Conservation (phyloP, 2,797 vertebrate genomes). For the Hyperoplus immaculatus region DNA sequence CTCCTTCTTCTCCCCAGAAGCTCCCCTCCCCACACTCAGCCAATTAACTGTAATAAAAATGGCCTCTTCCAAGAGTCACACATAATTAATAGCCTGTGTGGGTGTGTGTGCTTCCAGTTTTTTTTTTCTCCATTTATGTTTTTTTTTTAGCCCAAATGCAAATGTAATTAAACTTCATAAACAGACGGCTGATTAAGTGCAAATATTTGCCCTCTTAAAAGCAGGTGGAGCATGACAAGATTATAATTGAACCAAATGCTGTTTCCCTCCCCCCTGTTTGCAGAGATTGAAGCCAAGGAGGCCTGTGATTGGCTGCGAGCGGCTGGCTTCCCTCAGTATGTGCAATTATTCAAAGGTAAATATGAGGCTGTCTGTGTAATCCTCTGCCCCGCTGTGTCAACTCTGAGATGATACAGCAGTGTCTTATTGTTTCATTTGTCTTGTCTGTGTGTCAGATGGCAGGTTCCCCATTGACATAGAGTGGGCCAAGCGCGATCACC, state of each 20-base stretch:
- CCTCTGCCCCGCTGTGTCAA: neutral
- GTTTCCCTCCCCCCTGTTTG: constrained; percentile 64
- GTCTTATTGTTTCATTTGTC: constrained; percentile 25
- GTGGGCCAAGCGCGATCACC: constrained; percentile 88
- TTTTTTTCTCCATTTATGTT: constrained; percentile 33
- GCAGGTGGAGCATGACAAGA: constrained; percentile 55
- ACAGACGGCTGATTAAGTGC: constrained; percentile 65
- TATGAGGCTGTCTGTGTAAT: constrained; percentile 34
- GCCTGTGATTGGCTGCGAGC: constrained; percentile 92
- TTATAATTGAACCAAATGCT: constrained; percentile 55
- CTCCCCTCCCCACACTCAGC: constrained; percentile 45
- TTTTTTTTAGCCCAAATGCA: constrained; percentile 43
- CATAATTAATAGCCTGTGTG: constrained; percentile 58
- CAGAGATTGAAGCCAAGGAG: constrained; percentile 93
- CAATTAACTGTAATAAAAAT: constrained; percentile 71
- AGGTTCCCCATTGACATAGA: constrained; percentile 89
- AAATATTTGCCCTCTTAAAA: constrained; percentile 75
- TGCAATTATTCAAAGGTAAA: constrained; percentile 91
- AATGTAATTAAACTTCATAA: constrained; percentile 76
- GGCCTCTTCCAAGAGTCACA: constrained; percentile 50
- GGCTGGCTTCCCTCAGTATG: constrained; percentile 92
- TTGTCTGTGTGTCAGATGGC: constrained; percentile 81
- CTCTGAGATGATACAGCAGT: neutral
- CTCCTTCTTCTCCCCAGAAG: constrained; percentile 21
- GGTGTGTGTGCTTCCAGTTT: constrained; percentile 39